A percentile compares a stretch with the other conserved stretches of the same genome.
phyloP scores from a whole-genome alignment of 2,797 vertebrate genomes.

The Simalia tracyae region DNA sequence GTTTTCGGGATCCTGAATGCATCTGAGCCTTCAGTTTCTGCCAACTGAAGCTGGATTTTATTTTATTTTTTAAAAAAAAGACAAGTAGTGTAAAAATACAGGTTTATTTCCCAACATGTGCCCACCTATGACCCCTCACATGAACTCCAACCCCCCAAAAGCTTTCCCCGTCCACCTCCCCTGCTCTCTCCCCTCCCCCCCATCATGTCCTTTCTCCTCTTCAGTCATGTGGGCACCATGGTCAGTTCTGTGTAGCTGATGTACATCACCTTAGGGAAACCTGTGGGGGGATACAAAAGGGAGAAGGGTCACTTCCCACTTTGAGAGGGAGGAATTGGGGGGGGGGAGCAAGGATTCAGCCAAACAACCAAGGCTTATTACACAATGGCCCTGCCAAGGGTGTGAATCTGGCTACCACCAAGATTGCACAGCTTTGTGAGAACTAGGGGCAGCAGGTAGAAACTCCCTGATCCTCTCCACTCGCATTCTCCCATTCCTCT shows the following conservation, averaged over 20 bases:
- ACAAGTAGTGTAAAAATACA: constrained; percentile 33
- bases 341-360: not conserved
- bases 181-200: not conserved
- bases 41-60: not conserved
- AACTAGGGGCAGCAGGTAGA: not conserved
- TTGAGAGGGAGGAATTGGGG: not conserved
- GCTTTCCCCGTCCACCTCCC: not conserved
- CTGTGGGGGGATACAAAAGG: constrained; percentile 22
- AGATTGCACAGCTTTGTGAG: not conserved
- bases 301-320: not conserved
- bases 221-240: constrained; percentile 30
- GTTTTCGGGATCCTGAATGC: not conserved
- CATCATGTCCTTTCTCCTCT: not conserved
- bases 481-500: not conserved
- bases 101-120: constrained; percentile 20
- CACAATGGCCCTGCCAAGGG: not conserved
- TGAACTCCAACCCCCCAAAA: not conserved
- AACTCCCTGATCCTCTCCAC: not conserved
- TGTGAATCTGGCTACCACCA: not conserved
- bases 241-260: constrained; percentile 45
- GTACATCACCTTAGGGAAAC: constrained; percentile 29
- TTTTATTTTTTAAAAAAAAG: not conserved
- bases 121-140: not conserved
- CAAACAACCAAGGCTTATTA: not conserved
- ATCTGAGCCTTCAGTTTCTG: not conserved